Evolutionary conservation across 2,113 vertebrate genomes (phyloP).

Genomic region (Cairina moschata): DNA sequence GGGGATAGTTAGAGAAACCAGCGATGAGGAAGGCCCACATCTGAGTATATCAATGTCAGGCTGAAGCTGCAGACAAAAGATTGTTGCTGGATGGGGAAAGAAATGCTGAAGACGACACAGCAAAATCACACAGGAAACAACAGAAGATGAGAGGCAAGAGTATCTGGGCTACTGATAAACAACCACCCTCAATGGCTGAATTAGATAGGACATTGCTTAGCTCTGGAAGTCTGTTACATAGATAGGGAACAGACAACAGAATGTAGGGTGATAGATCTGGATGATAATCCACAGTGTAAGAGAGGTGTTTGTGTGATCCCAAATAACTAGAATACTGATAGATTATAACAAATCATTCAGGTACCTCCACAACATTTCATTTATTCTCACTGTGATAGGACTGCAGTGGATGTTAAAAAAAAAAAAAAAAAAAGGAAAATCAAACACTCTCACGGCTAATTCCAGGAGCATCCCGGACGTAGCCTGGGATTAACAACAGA

Average conservation of each 20-base stretch:
- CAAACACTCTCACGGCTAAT: not conserved
- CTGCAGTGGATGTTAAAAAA: not conserved
- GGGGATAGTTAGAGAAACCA: not conserved
- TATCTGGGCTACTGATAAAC: not conserved
- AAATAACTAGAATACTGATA: not conserved
- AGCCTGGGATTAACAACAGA: not conserved
- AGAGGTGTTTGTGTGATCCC: not conserved
- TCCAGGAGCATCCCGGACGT: not conserved
- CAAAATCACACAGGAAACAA: not conserved
- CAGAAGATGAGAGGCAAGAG: not conserved
- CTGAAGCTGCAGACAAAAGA: not conserved
- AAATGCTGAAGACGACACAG: not conserved
- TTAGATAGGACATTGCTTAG: not conserved
- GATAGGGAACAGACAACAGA: not conserved
- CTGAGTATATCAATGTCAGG: not conserved
- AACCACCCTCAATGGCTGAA: not conserved
- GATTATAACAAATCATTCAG: not conserved
- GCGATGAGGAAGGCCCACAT: not conserved
- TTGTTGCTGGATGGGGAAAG: not conserved
- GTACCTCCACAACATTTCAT: not conserved
- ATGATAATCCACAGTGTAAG: not conserved
- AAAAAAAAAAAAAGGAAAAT: not conserved
- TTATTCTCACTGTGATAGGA: fast-evolving
- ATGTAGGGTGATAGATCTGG: not conserved
- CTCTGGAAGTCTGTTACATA: not conserved